phyloP scores from a whole-genome alignment of 2,797 vertebrate genomes.

The Nannoperca obscura region DNA sequence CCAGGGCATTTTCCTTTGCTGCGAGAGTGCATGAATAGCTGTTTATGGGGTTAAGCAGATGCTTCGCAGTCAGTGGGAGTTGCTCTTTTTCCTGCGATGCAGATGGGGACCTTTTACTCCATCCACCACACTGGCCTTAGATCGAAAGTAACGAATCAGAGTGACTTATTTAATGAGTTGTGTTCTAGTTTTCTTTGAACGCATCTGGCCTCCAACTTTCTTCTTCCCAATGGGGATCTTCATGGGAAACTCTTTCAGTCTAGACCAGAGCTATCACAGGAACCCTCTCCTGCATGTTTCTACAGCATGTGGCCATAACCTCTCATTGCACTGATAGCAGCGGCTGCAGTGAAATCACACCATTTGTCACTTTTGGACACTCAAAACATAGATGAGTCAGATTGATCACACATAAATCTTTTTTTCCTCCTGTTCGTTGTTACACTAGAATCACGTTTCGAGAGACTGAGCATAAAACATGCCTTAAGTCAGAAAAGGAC shows the following conservation, averaged over 20 bases:
- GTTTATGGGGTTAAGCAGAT: conserved; percentile 66
- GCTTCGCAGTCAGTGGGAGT: conserved; percentile 57
- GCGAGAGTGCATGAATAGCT: conserved; percentile 28
- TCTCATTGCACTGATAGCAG: not conserved
- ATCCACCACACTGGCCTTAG: conserved; percentile 2
- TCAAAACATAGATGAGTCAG: not conserved
- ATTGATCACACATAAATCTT: not conserved
- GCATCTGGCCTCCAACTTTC: conserved; percentile 21
- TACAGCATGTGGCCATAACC: conserved; percentile 18
- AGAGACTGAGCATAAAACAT: not conserved
- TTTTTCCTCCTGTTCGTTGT: not conserved
- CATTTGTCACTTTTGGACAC: conserved; percentile 6
- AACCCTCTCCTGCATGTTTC: conserved; percentile 29
- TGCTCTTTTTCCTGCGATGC: conserved; percentile 30
- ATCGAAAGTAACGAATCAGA: conserved; percentile 24
- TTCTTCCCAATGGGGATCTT: conserved; percentile 10
- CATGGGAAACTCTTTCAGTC: conserved; percentile 45
- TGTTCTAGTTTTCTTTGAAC: conserved; percentile 34
- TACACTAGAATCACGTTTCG: not conserved
- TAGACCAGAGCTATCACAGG: conserved; percentile 42
- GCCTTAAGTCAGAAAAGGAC: conserved; percentile 18
- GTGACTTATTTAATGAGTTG: conserved; percentile 11
- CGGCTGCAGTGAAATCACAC: conserved; percentile 20
- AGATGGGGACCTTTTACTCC: conserved; percentile 52
- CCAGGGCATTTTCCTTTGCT: conserved; percentile 29